Percentiles rank a stretch among this genome's conserved stretches.
These are phyloP conservation scores for Xenus cinereus DNA, from an alignment of 2,113 vertebrate species.

Conservation along the genomic window DNA sequence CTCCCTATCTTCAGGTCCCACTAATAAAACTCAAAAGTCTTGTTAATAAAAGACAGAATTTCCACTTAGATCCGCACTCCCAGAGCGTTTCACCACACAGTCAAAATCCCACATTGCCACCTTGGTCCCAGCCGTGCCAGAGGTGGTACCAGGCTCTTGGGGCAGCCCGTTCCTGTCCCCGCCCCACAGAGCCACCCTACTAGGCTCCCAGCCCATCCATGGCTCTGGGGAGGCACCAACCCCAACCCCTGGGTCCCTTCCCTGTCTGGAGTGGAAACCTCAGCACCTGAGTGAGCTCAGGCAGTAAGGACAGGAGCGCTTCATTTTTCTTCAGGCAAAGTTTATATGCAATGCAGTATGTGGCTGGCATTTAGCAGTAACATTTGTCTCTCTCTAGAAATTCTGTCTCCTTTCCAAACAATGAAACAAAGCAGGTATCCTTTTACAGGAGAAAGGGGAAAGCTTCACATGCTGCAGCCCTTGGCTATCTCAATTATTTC, in stretches of 20 bases:
- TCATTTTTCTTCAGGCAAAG: neutral
- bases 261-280: neutral
- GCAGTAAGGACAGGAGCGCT: neutral
- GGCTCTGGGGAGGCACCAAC: neutral
- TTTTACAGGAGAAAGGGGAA: neutral
- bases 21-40: neutral
- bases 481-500: neutral
- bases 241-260: neutral
- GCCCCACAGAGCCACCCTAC: neutral
- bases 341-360: neutral
- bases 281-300: neutral
- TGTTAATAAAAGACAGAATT: neutral
- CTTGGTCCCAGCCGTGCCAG: neutral
- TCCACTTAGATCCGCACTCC: neutral
- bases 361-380: constrained; percentile 8
- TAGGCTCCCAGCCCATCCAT: neutral
- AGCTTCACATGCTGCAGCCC: neutral
- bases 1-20: neutral
- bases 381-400: neutral
- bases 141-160: neutral
- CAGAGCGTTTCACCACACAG: neutral
- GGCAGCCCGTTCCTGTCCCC: neutral
- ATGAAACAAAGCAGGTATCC: neutral
- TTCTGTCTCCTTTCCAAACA: neutral
- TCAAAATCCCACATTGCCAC: neutral